Base-by-base conservation (phyloP, 2,797 vertebrate genomes). In the Parotocinclus haroldoi region DNA sequence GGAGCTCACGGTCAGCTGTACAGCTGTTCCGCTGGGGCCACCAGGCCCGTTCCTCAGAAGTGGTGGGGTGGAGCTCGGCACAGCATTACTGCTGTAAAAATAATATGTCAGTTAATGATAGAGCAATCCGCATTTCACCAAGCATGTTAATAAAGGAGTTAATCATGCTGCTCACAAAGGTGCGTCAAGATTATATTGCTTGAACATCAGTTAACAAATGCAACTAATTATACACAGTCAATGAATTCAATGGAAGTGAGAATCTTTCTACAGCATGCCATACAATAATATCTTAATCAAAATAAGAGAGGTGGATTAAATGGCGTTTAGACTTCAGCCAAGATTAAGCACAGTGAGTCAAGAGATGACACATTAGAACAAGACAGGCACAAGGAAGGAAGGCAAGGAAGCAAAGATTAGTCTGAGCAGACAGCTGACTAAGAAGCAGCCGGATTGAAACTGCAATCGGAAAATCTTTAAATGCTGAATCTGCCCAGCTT, bases 1-100 rank as follows among this genome's bases (percentile, higher is more conserved):
- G 1, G 87, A 85, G 68, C 78, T 88, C 0, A 80, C 77, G 0
- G 83, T 51, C 9, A 93, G 87, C 72, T 92, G 90, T 52, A 71
- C 78, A 27, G 76, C 7, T 63, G 72, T 10, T 52, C 68, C 62
- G 0, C 81, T 66, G 0, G 61, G 19, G 0, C 79, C 14, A 45
- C 84, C 79, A 0, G 84, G 72, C 0, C 93, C 93, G 7, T 93
- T 96, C 79, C 91, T 92, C 78, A 91, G 80, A 0, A 88, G 79
- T 0, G 91, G 90, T 0, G 94, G 89, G 11, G 89, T 93, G 27
- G 86, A 87, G 36, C 84, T 77, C 58, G 85, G 73, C 9, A 49
- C 10, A 10, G 55, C 27, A 53, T 46, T 72, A 64, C 55, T 52
- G 48, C 7, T 45, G 36, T 27, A 61, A 36, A 72, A 59, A 66